These are phyloP conservation scores for Drosophila nr. medialis DNA, from an alignment of 2,888 invertebrate genomes.

Conservation along the genomic window DNA sequence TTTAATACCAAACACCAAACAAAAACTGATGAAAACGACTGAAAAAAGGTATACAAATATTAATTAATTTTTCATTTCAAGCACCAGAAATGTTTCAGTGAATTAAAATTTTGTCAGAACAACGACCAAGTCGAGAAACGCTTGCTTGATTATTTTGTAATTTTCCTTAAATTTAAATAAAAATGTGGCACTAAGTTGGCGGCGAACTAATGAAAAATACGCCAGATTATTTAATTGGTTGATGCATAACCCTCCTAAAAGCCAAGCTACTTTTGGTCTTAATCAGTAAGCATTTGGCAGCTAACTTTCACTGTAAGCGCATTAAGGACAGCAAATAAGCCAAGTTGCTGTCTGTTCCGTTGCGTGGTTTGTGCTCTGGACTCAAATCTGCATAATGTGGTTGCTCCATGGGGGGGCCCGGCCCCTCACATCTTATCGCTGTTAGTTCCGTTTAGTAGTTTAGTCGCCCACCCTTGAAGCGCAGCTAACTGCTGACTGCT, in stretches of 20 bases:
- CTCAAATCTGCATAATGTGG: slow-evolving; percentile 51
- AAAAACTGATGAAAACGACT: neutral
- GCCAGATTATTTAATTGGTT: neutral
- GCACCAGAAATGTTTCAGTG: neutral
- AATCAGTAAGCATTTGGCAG: slow-evolving; percentile 11
- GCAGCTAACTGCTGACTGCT: slow-evolving; percentile 2
- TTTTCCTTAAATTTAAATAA: neutral
- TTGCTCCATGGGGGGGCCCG: slow-evolving; percentile 22
- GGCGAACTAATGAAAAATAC: neutral
- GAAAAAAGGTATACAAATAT: neutral
- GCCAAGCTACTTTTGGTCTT: slow-evolving; percentile 8
- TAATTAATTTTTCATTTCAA: neutral
- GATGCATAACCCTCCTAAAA: neutral
- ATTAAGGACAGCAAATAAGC: slow-evolving; percentile 46
- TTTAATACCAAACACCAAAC: neutral
- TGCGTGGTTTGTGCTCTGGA: slow-evolving; percentile 28
- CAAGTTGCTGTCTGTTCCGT: slow-evolving; percentile 35
- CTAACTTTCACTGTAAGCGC: slow-evolving; percentile 22
- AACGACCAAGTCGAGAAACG: no score
- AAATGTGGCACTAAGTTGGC: neutral
- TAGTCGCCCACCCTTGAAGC: slow-evolving; percentile 28
- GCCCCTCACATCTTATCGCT: slow-evolving; percentile 15
- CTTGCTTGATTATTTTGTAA: no score
- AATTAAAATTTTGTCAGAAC: neutral
- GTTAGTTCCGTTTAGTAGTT: slow-evolving; percentile 17